Percentiles rank a stretch among this genome's conserved stretches.
Conservation (phyloP, 2,113 vertebrate genomes). For the Kobus ellipsiprymnus region DNA sequence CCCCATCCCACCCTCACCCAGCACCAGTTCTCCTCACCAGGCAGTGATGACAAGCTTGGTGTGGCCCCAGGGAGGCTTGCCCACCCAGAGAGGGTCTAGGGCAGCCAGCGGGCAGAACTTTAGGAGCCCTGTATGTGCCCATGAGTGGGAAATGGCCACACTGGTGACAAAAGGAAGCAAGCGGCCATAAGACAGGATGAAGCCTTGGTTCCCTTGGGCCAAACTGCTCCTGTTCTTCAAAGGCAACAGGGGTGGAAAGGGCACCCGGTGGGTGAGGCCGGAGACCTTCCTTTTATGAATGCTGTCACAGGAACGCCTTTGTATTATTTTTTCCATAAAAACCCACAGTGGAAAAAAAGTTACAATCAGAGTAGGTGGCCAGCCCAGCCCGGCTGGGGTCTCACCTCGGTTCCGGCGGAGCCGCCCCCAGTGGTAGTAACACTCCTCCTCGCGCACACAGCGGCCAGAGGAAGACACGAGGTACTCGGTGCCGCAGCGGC, state of each 20-base stretch:
- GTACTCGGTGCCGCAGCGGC: slow-evolving; percentile 93
- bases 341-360: background rate
- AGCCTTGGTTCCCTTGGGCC: background rate
- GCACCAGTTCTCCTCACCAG: background rate
- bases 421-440: slow-evolving; percentile 92
- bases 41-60: fast-evolving
- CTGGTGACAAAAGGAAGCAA: background rate
- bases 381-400: background rate
- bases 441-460: slow-evolving; percentile 93
- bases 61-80: background rate
- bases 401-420: slow-evolving; percentile 91
- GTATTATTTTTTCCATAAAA: background rate
- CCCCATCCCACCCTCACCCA: background rate
- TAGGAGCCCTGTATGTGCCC: background rate
- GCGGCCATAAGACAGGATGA: background rate
- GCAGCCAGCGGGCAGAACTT: background rate
- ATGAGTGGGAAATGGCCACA: background rate
- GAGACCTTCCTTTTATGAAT: background rate
- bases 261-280: fast-evolving
- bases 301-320: background rate
- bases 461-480: slow-evolving; percentile 86
- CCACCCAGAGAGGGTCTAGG: background rate
- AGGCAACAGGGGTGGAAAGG: background rate
- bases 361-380: background rate
- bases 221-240: background rate